These are phyloP conservation scores for Oreonectes daqikongensis DNA, from an alignment of 2,797 vertebrate genomes.

Conservation along the genomic window DNA sequence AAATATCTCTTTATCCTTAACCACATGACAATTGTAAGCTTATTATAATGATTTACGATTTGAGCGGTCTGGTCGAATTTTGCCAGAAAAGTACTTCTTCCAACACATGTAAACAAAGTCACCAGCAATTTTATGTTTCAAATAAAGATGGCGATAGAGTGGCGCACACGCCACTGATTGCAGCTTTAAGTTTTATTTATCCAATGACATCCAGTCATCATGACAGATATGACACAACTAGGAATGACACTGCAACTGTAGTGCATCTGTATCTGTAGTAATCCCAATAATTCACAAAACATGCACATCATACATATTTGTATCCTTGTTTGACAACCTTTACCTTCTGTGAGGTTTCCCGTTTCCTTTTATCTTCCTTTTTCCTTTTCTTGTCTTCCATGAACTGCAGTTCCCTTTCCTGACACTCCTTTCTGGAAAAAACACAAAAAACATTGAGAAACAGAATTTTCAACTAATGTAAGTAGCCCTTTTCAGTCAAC, in stretches of 20 bases:
- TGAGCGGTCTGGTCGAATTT: too few relatives aligned
- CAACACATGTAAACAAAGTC: too few relatives aligned
- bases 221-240: background rate
- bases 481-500: background rate
- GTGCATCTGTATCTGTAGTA: too few relatives aligned
- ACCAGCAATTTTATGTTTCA: too few relatives aligned
- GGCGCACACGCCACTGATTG: too few relatives aligned
- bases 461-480: background rate
- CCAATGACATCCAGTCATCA: background rate
- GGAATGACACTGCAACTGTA: background rate
- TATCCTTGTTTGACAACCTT: slow-evolving; percentile 28
- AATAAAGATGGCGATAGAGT: too few relatives aligned
- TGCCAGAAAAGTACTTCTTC: too few relatives aligned
- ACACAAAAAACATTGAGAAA: background rate
- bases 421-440: slow-evolving; percentile 85
- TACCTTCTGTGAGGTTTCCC: slow-evolving; percentile 99
- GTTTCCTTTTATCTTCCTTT: slow-evolving; percentile 99
- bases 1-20: too few relatives aligned
- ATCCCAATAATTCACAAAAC: background rate
- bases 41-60: too few relatives aligned
- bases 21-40: too few relatives aligned
- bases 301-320: background rate
- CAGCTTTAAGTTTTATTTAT: background rate
- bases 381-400: slow-evolving; percentile 99
- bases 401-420: slow-evolving; percentile 99